Evolutionary conservation across 2,113 vertebrate genomes (phyloP), one percentile per base, ranked within the genome.

Genomic region (Notarius quadriscutis): DNA sequence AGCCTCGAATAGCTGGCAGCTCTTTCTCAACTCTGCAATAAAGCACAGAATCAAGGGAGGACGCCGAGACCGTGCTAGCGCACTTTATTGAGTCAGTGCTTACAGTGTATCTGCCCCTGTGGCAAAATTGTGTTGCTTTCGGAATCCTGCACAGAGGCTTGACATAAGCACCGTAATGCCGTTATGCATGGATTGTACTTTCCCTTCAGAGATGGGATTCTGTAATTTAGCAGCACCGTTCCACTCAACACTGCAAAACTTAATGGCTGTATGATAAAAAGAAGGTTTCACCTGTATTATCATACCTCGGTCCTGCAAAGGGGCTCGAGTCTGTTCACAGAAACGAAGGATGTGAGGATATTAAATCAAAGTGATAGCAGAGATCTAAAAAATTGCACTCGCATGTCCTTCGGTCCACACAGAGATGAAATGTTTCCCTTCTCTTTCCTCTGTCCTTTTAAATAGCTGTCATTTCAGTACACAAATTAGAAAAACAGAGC

Each of bases 361-460:
- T 85, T 85, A 78, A 65, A 78, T 83, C 34, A 62, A 34, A 50
- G 48, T 18, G 25, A 75, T 1, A 9, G 25, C 20, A 14, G 83
- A 22, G 34, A 72, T 4, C 14, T 22, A 41, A 27, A 55, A 41
- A 71, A 41, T 18, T 17, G 34, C 30, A 48, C 71, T 74, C 71
- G 7, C 3, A 20, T 6, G 20, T 12, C 20, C 72, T 22, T 53
- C 12, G 6, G 5, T 55, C 12, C 50, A 55, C 10, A 1, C 74
- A 69, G 50, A 84, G 67, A 84, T 72, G 41, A 71, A 84, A 72
- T 51, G 22, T 5, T 72, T 53, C 3, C 60, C 17, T 30, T 84
- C 15, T 65, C n/a, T 72, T 84, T 72, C 18, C 65, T 41, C 27
- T 50, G 34, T 71, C 50, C 63, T 11, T 84, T 84, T 55, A 84